phyloP scores from a whole-genome alignment of 2,797 vertebrate species.

The Chanos chanos region DNA sequence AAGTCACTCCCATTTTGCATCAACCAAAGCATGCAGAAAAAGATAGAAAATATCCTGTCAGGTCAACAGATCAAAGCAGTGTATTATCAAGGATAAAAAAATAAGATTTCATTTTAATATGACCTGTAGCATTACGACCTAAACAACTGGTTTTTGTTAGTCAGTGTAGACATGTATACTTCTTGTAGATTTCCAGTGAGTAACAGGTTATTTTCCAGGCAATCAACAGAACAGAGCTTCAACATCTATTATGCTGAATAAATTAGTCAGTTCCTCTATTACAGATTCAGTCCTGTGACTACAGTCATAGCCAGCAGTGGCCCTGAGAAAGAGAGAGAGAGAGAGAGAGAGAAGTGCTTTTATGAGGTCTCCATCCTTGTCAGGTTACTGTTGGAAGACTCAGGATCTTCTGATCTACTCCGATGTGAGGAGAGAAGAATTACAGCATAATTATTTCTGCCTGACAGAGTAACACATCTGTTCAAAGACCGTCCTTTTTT shows the following conservation, averaged over 20 bases:
- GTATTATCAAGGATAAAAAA: constrained; percentile 48
- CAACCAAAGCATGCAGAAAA: constrained; percentile 47
- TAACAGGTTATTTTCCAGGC: too few relatives aligned
- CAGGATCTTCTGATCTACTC: too few relatives aligned
- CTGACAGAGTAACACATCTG: constrained; percentile 50
- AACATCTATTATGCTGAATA: too few relatives aligned
- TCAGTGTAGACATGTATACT: constrained; percentile 1
- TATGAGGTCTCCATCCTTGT: too few relatives aligned
- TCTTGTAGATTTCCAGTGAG: too few relatives aligned
- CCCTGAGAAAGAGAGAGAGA: too few relatives aligned
- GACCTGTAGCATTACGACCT: constrained; percentile 11
- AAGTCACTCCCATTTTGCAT: constrained; percentile 53
- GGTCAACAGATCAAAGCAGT: constrained; percentile 42
- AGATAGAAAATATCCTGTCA: constrained; percentile 46
- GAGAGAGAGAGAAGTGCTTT: too few relatives aligned
- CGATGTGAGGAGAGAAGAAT: constrained; percentile 37
- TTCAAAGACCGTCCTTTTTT: constrained; percentile 35
- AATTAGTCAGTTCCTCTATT: too few relatives aligned
- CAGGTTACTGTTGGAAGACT: too few relatives aligned
- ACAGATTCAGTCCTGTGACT: too few relatives aligned
- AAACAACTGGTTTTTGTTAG: constrained; percentile 18
- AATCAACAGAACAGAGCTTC: too few relatives aligned
- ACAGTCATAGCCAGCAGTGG: too few relatives aligned
- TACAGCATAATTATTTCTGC: constrained; percentile 47
- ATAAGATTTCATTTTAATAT: constrained; percentile 51